Conservation (phyloP, 2,888 invertebrate genomes). For the Agrochola litura region DNA sequence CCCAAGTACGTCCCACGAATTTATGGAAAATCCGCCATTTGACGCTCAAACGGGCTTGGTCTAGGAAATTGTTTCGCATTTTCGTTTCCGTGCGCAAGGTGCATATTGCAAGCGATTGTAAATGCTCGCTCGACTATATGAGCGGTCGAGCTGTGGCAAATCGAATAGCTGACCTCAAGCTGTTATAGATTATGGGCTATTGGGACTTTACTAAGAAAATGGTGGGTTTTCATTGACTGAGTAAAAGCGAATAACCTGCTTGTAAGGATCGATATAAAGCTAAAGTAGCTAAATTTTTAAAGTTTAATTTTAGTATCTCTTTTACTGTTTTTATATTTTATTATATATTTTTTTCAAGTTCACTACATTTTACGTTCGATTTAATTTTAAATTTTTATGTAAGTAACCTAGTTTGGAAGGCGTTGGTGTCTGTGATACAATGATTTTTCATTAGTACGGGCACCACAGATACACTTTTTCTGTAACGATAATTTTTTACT, state of each 20-base stretch:
- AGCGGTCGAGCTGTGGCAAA: constrained; percentile 45
- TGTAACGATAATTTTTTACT: too few species aligned
- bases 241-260: background rate
- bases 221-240: background rate
- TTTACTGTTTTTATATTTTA: too few species aligned
- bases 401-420: too few species aligned
- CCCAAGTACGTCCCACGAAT: constrained; percentile 50
- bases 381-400: too few species aligned
- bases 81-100: constrained; percentile 56
- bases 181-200: constrained; percentile 21
- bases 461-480: too few species aligned
- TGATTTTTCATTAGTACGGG: too few species aligned
- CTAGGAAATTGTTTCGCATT: constrained; percentile 64
- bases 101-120: constrained; percentile 61
- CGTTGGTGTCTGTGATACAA: too few species aligned
- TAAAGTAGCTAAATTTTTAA: too few species aligned
- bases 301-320: too few species aligned
- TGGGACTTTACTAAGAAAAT: constrained; percentile 17
- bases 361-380: too few species aligned
- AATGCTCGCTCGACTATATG: constrained; percentile 46
- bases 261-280: background rate
- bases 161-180: constrained; percentile 52
- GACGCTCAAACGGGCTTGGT: constrained; percentile 56
- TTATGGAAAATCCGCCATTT: constrained; percentile 65
- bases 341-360: too few species aligned